A percentile compares a stretch with the other conserved stretches of the same genome.
phyloP scores from a whole-genome alignment of 2,888 invertebrate genomes.

The Pristionchus exspectatus region DNA sequence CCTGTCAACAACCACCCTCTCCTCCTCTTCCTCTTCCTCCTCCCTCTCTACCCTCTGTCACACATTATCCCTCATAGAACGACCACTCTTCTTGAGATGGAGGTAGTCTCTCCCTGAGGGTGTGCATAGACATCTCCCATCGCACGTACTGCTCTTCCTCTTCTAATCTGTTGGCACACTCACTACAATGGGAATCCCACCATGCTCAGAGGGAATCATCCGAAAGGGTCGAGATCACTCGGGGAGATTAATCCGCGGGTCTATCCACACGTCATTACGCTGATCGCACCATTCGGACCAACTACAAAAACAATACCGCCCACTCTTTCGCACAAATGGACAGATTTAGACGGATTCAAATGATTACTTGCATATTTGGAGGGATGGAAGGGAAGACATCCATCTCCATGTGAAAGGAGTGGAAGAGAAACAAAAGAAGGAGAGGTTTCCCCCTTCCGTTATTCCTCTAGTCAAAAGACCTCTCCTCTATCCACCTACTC shows the following conservation, averaged over 20 bases:
- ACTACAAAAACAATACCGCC: slow-evolving; percentile 14
- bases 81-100: background rate
- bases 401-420: slow-evolving; percentile 31
- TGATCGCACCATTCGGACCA: background rate
- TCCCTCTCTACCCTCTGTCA: background rate
- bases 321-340: background rate
- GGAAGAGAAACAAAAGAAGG: slow-evolving; percentile 29
- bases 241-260: background rate
- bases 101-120: background rate
- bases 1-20: slow-evolving; percentile 37
- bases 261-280: slow-evolving; percentile 1
- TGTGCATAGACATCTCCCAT: slow-evolving; percentile 7
- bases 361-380: background rate
- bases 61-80: slow-evolving; percentile 41
- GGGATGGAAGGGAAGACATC: slow-evolving; percentile 1
- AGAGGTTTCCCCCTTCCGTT: slow-evolving; percentile 17
- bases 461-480: slow-evolving; percentile 20
- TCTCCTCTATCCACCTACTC: slow-evolving; percentile 33
- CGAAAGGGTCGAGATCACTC: slow-evolving; percentile 31
- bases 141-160: background rate
- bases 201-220: background rate
- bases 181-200: background rate
- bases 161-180: background rate
- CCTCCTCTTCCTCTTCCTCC: background rate
- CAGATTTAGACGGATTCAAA: background rate